Evolutionary conservation across 2,797 vertebrate species (phyloP).

Genomic region (Vultur gryphus): DNA sequence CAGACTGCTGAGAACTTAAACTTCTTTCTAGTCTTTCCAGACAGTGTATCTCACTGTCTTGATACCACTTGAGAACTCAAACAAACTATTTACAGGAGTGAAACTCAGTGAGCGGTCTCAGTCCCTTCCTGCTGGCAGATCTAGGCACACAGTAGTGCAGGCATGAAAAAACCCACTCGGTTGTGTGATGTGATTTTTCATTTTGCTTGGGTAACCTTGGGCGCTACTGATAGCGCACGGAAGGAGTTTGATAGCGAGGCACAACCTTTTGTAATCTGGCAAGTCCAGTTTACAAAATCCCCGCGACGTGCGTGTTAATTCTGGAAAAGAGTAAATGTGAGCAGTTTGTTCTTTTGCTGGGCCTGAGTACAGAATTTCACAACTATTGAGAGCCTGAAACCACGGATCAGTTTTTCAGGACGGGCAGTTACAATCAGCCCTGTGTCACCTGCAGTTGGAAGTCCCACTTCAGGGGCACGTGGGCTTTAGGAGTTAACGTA

Average conservation of each 20-base stretch:
- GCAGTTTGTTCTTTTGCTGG: fast-evolving
- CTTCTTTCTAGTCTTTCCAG: neutral
- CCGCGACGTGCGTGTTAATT: fast-evolving
- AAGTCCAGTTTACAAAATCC: neutral
- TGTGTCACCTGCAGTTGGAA: neutral
- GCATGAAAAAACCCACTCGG: fast-evolving
- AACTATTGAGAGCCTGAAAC: neutral
- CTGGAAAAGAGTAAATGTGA: neutral
- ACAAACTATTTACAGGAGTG: neutral
- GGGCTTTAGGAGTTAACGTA: neutral
- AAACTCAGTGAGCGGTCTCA: fast-evolving
- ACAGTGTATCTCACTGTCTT: neutral
- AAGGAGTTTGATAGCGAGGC: neutral
- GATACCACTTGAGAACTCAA: neutral
- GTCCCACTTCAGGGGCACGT: fast-evolving
- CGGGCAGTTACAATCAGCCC: fast-evolving
- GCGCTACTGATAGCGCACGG: fast-evolving
- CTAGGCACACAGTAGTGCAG: neutral
- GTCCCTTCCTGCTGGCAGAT: neutral
- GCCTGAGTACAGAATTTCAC: neutral
- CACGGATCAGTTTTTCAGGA: neutral
- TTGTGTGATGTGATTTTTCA: neutral
- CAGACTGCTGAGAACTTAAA: neutral
- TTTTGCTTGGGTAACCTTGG: neutral
- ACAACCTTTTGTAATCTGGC: fast-evolving